Evolutionary conservation across 2,797 vertebrate genomes (phyloP).

Genomic region (Typhlichthys eigenmanni): DNA sequence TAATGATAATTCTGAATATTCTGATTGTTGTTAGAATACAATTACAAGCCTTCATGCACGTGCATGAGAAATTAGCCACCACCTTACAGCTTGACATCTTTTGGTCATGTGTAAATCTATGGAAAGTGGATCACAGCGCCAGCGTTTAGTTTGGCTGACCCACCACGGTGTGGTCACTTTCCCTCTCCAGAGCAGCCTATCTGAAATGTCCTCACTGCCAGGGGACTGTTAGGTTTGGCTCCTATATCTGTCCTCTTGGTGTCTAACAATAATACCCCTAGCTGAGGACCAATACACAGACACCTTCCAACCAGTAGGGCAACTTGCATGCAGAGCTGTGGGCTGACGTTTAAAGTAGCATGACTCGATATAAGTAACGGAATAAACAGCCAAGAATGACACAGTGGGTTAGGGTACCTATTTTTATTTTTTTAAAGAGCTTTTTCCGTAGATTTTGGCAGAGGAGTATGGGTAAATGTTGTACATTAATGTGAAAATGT

Average conservation of each 20-base stretch:
- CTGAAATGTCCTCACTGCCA: constrained; percentile 13
- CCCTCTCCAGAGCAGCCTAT: constrained; percentile 12
- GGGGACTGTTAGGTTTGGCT: constrained; percentile 51
- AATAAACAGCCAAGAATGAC: not conserved
- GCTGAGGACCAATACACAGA: constrained; percentile 74
- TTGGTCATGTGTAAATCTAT: not conserved
- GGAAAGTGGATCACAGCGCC: not conserved
- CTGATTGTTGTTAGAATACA: no score
- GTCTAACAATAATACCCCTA: constrained; percentile 53
- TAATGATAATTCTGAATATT: no score
- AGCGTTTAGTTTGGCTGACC: no score
- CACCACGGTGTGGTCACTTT: no score
- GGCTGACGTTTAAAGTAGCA: not conserved
- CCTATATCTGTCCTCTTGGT: constrained; percentile 37
- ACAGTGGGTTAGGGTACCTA: constrained; percentile 1
- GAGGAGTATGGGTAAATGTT: constrained; percentile 7
- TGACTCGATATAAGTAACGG: constrained; percentile 2
- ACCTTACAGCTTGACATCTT: no score
- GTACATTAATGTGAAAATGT: constrained; percentile 2
- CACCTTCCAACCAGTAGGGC: constrained; percentile 66
- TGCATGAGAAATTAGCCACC: no score
- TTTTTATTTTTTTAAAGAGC: not conserved
- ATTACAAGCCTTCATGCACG: not conserved
- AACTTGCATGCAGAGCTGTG: not conserved
- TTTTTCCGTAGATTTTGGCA: constrained; percentile 18